A percentile compares a stretch with the other conserved stretches of the same genome.
Evolutionary conservation across 64 coral and sea anemone species (phyloP).

Genomic region (Stichodactyla helianthus): DNA sequence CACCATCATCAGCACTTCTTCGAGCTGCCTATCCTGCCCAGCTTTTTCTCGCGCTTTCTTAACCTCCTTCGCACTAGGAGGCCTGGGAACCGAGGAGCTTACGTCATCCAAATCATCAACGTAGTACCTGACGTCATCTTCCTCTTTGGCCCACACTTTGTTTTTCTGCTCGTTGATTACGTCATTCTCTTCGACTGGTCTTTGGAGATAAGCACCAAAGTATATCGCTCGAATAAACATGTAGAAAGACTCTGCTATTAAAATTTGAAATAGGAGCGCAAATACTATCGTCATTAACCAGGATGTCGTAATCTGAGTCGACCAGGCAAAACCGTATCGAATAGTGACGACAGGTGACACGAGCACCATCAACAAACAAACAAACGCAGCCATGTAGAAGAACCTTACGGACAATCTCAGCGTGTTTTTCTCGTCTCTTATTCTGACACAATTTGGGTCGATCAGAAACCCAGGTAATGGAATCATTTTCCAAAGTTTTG

Average conservation of each 20-base stretch:
- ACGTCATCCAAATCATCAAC: slow-evolving; percentile 39
- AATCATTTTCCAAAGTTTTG: slow-evolving; percentile 55
- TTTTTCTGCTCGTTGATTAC: slow-evolving; percentile 27
- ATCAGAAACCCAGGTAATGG: slow-evolving; percentile 46
- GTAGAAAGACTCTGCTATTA: slow-evolving; percentile 33
- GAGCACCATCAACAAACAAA: background rate
- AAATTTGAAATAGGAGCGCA: slow-evolving; percentile 15
- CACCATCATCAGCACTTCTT: slow-evolving; percentile 56
- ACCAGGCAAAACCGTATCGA: slow-evolving; percentile 22
- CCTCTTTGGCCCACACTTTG: slow-evolving; percentile 59
- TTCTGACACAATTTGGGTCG: slow-evolving; percentile 15
- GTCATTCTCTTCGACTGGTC: slow-evolving; percentile 48
- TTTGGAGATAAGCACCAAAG: slow-evolving; percentile 31
- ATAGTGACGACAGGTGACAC: slow-evolving; percentile 4
- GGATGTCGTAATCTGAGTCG: slow-evolving; percentile 12
- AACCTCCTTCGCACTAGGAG: slow-evolving; percentile 29
- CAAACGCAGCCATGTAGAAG: background rate
- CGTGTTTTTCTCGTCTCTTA: slow-evolving; percentile 7
- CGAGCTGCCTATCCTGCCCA: slow-evolving; percentile 38
- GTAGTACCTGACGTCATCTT: slow-evolving; percentile 45
- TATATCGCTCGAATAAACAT: slow-evolving; percentile 33
- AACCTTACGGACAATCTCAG: background rate
- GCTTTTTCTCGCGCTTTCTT: slow-evolving; percentile 34
- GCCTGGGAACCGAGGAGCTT: slow-evolving; percentile 19
- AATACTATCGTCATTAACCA: slow-evolving; percentile 42